Evolutionary conservation across 2,113 vertebrate genomes (phyloP), one percentile per base, ranked within the genome.

Genomic region (Crocuta crocuta): DNA sequence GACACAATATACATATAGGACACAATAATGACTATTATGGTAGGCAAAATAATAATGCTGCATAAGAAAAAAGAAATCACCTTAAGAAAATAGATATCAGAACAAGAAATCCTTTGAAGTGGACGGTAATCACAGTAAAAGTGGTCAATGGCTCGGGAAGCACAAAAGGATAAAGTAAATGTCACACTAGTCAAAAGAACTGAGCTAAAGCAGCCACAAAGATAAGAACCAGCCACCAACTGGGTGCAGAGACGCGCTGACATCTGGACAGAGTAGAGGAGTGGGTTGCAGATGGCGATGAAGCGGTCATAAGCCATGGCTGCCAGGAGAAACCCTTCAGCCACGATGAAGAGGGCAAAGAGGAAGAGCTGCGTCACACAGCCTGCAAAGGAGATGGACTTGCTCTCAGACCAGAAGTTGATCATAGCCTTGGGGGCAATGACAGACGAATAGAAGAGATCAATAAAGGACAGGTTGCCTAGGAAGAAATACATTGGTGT

Each of bases 401-500:
- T 97, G 83, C 39, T 97, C n/a, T 87, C 55, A 21, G 95, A 94
- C 97, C 95, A 95, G 70, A 98, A 96, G 66, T 33, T 98, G 61
- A 28, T 39, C 92, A 98, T 80, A 6, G 97, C 96, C 24, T 97
- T 97, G 21, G 96, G 96, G 7, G 93, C 95, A 45, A 98, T 94
- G 13, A 97, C 96, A 66, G 97, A 93, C 0, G 90, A 96, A 23
- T 94, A 97, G 71, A 96, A 94, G 81, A 98, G 94, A 63, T 98
- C 96, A 16, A 94, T 33, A 48, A 98, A 96, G 33, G 97, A 98
- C 10, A 98, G 96, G 31, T 97, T 97, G 39, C 98, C 93, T 45
- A 96, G 94, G 82, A 98, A 96, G 89, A 98, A 95, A 76, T 98
- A 98, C 98, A 98, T 98, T 3, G 98, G 98, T 45, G 97, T 98